Evolutionary conservation across 2,113 vertebrate species (phyloP), one percentile per base, ranked within the genome.

Genomic region (Calonectris borealis): DNA sequence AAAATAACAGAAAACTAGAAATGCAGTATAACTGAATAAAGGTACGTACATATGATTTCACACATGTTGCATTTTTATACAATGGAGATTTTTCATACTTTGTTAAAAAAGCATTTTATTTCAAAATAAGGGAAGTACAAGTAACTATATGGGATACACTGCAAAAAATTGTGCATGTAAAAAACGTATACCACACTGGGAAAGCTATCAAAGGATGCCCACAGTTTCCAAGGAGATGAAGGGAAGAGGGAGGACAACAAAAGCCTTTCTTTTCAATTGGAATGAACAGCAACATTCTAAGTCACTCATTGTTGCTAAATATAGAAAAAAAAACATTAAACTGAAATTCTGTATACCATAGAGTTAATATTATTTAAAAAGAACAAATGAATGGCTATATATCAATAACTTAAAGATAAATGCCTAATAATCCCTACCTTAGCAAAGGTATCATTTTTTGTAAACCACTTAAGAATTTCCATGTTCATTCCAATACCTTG

Each of bases 171-270:
- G 49, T 54, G 36, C 46, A 78, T 31, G 60, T 92, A 79, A 48
- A 83, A 94, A 75, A 88, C 2, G 1, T 42, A 81, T 24, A 79
- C 26, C 36, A 64, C 62, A 84, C 21, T 86, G 68, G 34, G 62
- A 64, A 71, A 90, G 58, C 94, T 84, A 94, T 64, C 92, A 89
- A 94, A 49, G 66, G 51, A 88, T 80, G 76, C 55, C 70, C 68
- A 54, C 71, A 85, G 88, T 97, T 98, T 90, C 94, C 88, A 91
- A 90, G 91, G 95, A 97, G 94, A 98, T 91, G 54, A 85, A 92
- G 31, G 77, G 49, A 88, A 88, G 64, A 93, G 69, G 71, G 55
- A 93, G 49, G 82, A 96, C 36, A 83, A 86, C 29, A 93, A 34
- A 94, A 82, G 2, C 4, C 55, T 84, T 83, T 77, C 6, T 62